A percentile compares a stretch with the other conserved stretches of the same genome.
Evolutionary conservation across 2,113 vertebrate genomes (phyloP).

Genomic region (Carollia perspicillata): DNA sequence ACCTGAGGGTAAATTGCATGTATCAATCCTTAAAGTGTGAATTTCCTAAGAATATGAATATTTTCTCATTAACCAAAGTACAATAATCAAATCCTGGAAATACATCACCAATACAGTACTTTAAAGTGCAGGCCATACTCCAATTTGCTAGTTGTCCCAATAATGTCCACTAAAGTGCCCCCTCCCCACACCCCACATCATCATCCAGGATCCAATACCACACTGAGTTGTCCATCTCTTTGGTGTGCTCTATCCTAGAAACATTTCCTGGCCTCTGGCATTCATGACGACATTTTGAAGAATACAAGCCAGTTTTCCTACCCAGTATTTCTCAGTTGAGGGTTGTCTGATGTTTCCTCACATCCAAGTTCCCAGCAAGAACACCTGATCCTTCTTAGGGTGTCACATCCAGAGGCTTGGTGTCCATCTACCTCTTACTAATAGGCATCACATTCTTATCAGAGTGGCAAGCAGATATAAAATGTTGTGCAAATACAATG

Average conservation of each 20-base stretch:
- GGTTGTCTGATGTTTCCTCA: background rate
- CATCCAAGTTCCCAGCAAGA: background rate
- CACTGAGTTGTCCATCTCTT: background rate
- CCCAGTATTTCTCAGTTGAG: background rate
- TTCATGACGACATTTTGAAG: background rate
- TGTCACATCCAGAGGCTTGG: background rate
- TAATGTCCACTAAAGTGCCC: background rate
- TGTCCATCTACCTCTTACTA: background rate
- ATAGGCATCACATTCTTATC: background rate
- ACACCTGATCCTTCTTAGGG: background rate
- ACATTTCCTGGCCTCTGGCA: background rate
- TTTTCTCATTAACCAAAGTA: background rate
- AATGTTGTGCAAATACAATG: background rate
- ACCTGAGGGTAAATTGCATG: too few species aligned
- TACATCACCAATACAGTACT: background rate
- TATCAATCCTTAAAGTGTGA: background rate
- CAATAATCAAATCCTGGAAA: background rate
- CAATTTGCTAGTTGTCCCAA: background rate
- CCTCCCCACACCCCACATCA: background rate
- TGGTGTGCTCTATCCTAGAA: background rate
- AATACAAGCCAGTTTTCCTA: background rate
- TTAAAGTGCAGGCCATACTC: background rate
- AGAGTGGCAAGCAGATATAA: background rate
- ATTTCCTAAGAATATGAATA: background rate
- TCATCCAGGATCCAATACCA: background rate